Evolutionary conservation across 2,797 vertebrate species (phyloP).

Genomic region (Phaenicophaeus curvirostris): DNA sequence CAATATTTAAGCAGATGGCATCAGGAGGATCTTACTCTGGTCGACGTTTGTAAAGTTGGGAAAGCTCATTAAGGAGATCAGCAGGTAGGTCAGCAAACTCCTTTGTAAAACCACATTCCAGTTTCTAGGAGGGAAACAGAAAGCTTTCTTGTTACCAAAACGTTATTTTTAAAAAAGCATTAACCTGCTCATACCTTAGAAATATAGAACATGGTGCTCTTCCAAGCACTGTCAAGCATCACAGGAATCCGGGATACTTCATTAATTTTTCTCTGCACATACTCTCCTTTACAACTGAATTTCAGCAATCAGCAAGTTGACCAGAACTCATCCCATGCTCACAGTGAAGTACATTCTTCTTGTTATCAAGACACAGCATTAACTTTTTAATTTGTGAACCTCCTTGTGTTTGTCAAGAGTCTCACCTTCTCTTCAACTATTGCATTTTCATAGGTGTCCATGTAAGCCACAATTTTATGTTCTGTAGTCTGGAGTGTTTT

Average conservation of each 20-base stretch:
- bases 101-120: conserved; percentile 88
- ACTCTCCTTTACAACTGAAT: neutral
- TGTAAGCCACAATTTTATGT: conserved; percentile 78
- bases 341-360: neutral
- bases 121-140: conserved; percentile 73
- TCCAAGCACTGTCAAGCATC: neutral
- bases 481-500: conserved; percentile 75
- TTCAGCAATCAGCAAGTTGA: neutral
- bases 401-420: neutral
- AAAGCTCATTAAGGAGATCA: conserved; percentile 80
- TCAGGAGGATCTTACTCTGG: conserved; percentile 80
- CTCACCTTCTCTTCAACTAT: conserved; percentile 89
- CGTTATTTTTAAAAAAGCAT: neutral
- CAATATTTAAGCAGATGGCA: neutral
- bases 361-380: neutral
- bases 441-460: conserved; percentile 79
- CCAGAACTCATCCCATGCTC: neutral
- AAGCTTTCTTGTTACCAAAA: neutral
- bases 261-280: neutral
- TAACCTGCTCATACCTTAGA: neutral
- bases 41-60: conserved; percentile 88
- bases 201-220: neutral
- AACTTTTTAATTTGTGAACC: neutral
- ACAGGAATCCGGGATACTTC: neutral
- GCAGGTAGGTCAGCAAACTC: conserved; percentile 83